Conservation (phyloP, 2,797 vertebrate genomes). For the Coreius guichenoti region DNA sequence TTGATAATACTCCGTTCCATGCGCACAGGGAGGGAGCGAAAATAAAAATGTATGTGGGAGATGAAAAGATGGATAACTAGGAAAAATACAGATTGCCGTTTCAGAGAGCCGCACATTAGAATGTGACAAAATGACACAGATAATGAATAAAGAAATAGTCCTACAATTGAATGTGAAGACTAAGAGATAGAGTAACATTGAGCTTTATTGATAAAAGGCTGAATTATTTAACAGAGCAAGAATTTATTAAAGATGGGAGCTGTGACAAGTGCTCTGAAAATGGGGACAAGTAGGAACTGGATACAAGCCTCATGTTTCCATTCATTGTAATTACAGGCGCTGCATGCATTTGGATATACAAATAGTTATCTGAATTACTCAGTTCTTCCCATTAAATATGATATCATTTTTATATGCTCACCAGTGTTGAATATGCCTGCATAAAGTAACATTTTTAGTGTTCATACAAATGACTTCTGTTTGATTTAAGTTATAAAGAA, state of each 20-base stretch:
- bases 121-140: constrained; percentile 56
- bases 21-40: neutral
- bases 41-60: constrained; percentile 29
- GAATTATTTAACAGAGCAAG: constrained; percentile 65
- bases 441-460: neutral
- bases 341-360: constrained; percentile 40
- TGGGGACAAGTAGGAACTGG: constrained; percentile 52
- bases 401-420: constrained; percentile 41
- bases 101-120: constrained; percentile 58
- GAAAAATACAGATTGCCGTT: constrained; percentile 53
- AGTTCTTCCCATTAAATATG: constrained; percentile 37
- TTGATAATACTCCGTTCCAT: constrained; percentile 17
- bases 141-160: constrained; percentile 66
- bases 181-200: constrained; percentile 67
- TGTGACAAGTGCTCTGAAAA: constrained; percentile 61
- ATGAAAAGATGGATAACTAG: constrained; percentile 46
- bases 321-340: constrained; percentile 56
- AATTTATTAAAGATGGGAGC: constrained; percentile 60
- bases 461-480: neutral
- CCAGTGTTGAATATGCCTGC: constrained; percentile 21
- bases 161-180: constrained; percentile 62
- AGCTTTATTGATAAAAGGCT: constrained; percentile 71
- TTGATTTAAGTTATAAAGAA: constrained; percentile 21
- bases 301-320: constrained; percentile 53
- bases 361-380: constrained; percentile 50